Percentiles rank a stretch among this genome's conserved stretches.
Evolutionary conservation across 2,113 vertebrate species (phyloP).

Genomic region (Barbus barbus): DNA sequence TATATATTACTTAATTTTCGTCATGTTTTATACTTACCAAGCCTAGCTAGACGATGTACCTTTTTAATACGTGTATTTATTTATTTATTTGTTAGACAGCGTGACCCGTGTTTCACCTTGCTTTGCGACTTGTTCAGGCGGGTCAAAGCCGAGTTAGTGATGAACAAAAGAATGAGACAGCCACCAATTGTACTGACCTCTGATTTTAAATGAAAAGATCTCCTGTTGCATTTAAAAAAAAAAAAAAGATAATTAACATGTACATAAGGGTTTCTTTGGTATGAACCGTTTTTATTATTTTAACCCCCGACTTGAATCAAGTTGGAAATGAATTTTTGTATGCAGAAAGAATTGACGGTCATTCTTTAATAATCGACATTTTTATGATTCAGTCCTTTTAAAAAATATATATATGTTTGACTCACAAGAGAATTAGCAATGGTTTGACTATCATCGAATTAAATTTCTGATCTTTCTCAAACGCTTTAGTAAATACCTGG

Average conservation of each 20-base stretch:
- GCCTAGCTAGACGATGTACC: neutral
- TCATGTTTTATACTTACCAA: neutral
- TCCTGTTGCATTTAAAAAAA: conserved; percentile 37
- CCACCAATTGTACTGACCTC: conserved; percentile 82
- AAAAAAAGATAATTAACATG: neutral
- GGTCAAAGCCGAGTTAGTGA: conserved; percentile 98
- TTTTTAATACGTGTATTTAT: conserved; percentile 70
- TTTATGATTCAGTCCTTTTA: neutral
- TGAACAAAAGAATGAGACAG: conserved; percentile 94
- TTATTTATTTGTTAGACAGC: conserved; percentile 87
- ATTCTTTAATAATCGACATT: neutral
- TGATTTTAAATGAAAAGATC: conserved; percentile 50
- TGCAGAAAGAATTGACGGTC: neutral
- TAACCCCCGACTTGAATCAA: neutral
- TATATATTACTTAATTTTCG: neutral
- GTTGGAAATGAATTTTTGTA: neutral
- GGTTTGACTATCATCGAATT: neutral
- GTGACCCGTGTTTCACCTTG: conserved; percentile 99
- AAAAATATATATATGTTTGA: neutral
- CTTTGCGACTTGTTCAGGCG: conserved; percentile 87
- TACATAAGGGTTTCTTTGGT: neutral
- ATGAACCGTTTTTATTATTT: neutral
- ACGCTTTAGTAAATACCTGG: neutral
- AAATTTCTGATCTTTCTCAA: neutral
- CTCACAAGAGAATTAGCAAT: neutral